Evolutionary conservation across 2,888 invertebrate genomes (phyloP).

Genomic region (Graphium colonna): DNA sequence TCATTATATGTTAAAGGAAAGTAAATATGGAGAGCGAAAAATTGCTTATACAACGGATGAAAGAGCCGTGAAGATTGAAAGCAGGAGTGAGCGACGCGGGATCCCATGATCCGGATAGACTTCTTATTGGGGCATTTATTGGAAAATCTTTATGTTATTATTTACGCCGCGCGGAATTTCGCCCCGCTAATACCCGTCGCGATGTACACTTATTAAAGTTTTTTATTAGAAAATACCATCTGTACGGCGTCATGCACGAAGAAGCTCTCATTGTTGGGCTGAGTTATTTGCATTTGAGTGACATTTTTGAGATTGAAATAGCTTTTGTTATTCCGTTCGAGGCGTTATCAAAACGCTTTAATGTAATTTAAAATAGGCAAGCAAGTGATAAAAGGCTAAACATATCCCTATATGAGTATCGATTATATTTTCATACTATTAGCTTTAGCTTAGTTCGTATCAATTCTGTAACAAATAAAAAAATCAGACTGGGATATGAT

Average conservation of each 20-base stretch:
- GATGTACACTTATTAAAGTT: conserved; percentile 63
- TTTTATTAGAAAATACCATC: conserved; percentile 65
- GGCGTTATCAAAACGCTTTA: neutral
- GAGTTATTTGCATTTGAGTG: conserved; percentile 13
- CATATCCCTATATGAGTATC: too few relatives aligned
- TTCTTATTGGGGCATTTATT: conserved; percentile 60
- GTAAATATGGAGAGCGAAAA: conserved; percentile 1
- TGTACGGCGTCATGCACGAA: conserved; percentile 41
- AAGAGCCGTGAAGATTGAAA: conserved; percentile 3
- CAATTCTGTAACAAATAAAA: too few relatives aligned
- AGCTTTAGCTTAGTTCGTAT: too few relatives aligned
- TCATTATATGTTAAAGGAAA: too few relatives aligned
- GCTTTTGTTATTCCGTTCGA: neutral
- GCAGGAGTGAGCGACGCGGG: conserved; percentile 7
- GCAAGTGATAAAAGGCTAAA: too few relatives aligned
- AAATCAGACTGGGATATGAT: too few relatives aligned
- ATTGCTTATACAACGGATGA: conserved; percentile 7
- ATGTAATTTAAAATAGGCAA: neutral
- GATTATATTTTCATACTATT: too few relatives aligned
- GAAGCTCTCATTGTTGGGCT: conserved; percentile 32
- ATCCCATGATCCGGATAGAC: conserved; percentile 28
- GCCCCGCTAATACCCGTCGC: conserved; percentile 61
- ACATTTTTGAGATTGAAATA: conserved; percentile 6
- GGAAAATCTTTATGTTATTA: conserved; percentile 71
- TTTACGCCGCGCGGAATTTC: conserved; percentile 60